Base-by-base conservation (phyloP, 2,797 vertebrate genomes). In the Xyrichtys novacula region DNA sequence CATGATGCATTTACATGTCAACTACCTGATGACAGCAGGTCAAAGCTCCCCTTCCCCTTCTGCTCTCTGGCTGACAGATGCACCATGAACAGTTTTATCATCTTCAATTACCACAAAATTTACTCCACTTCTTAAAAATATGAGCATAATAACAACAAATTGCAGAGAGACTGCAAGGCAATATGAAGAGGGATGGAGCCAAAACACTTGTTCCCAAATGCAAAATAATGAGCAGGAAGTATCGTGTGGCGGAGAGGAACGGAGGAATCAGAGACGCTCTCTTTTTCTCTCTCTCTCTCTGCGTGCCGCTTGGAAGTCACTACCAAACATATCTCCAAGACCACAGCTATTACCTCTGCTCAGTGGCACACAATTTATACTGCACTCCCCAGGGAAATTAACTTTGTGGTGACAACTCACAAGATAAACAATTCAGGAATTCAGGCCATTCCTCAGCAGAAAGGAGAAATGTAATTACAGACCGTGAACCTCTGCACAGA, bases 381-480 rank as follows among this genome's bases (percentile, higher is more conserved):
- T 71, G 74, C 2, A 8, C 83, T 80, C 93, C 89, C 90, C 6
- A 50, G 92, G 93, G 93, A 94, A 93, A 94, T 94, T 94, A 93
- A 91, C 87, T 86, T 81, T 75, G 79, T 86, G 85, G 91, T 90
- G 91, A 92, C 92, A 92, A 91, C 91, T 92, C 90, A 92, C 85
- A 91, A 91, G 88, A 93, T 92, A 90, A 92, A 91, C 90, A 92
- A 88, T 90, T 90, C 88, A 89, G 88, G 76, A 91, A 91, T 86
- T 74, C 80, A 70, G 77, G 82, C 76, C 79, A 69, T 87, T 88
- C 65, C 85, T 87, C 83, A 54, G 53, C 58, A 82, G 65, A 76
- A 72, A 69, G 76, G 74, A 85, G 76, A 80, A 71, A 78, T 80
- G 80, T 91, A 91, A 93, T 93, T 90, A 92, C 80, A 86, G 74